phyloP scores from a whole-genome alignment of 2,797 vertebrate genomes.

The Echiichthys vipera region DNA sequence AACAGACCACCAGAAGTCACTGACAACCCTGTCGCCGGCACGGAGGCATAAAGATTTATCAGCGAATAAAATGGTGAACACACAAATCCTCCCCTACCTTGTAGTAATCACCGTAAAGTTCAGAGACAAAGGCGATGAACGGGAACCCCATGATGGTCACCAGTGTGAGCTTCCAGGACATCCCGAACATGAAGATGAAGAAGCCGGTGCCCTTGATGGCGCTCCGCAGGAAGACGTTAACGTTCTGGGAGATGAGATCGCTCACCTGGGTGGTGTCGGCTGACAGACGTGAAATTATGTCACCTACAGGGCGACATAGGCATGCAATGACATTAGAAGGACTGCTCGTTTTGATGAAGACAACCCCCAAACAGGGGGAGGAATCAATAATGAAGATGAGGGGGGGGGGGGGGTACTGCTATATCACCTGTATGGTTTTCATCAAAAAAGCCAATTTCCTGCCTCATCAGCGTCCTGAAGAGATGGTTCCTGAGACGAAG shows the following conservation, averaged over 20 bases:
- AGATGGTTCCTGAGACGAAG: constrained; percentile 93
- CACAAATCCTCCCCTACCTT: constrained; percentile 81
- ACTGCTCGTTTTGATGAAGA: neutral
- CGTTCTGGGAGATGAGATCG: constrained; percentile 93
- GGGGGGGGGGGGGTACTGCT: fast-evolving
- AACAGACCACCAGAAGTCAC: too few relatives aligned
- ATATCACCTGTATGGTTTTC: constrained; percentile 93
- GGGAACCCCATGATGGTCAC: constrained; percentile 96
- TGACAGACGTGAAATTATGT: constrained; percentile 94
- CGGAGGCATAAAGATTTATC: too few relatives aligned
- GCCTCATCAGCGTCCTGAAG: constrained; percentile 92
- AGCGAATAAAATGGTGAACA: neutral
- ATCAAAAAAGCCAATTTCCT: constrained; percentile 97
- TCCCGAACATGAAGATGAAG: constrained; percentile 93
- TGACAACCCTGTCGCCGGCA: too few relatives aligned
- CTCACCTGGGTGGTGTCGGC: constrained; percentile 97
- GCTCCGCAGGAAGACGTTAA: constrained; percentile 93
- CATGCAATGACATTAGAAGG: neutral
- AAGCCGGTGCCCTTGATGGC: constrained; percentile 89
- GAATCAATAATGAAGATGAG: neutral
- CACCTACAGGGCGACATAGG: constrained; percentile 81
- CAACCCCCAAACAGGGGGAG: neutral
- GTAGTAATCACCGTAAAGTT: constrained; percentile 94
- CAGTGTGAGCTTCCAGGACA: constrained; percentile 95
- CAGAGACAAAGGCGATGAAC: constrained; percentile 91